These are phyloP conservation scores for Haliclystus octoradiatus DNA, from an alignment of 30 jellyfish, hydroid and myxozoan genomes.

Conservation along the genomic window DNA sequence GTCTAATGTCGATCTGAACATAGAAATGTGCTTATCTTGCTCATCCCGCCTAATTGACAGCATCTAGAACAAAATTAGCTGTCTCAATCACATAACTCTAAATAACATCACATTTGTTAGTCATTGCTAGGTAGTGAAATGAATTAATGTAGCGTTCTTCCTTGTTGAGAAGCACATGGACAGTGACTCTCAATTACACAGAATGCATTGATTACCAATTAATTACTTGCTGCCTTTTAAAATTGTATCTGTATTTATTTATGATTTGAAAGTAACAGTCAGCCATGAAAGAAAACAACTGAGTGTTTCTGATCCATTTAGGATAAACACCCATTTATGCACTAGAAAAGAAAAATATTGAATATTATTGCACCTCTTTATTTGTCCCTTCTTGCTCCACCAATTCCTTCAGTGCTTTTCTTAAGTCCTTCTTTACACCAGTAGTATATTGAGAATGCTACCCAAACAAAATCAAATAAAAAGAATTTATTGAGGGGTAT, in stretches of 20 bases:
- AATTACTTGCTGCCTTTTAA: too few relatives aligned
- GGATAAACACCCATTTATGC: too few relatives aligned
- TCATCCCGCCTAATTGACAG: slow-evolving; percentile 59
- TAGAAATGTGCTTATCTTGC: slow-evolving; percentile 62
- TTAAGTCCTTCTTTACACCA: slow-evolving; percentile 65
- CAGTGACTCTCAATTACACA: not conserved
- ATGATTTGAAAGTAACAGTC: too few relatives aligned
- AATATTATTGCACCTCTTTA: not conserved
- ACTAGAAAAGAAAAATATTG: too few relatives aligned
- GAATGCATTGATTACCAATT: not conserved
- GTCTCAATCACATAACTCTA: too few relatives aligned
- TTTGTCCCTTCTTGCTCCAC: slow-evolving; percentile 22
- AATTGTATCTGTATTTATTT: too few relatives aligned
- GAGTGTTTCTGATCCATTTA: too few relatives aligned
- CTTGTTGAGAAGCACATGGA: not conserved
- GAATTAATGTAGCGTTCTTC: not conserved
- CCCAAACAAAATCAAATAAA: not conserved
- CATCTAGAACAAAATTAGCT: slow-evolving; percentile 50
- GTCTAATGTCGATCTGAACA: too few relatives aligned
- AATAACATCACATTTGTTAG: too few relatives aligned
- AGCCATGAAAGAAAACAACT: too few relatives aligned
- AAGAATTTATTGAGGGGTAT: too few relatives aligned
- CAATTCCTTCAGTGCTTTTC: slow-evolving; percentile 56
- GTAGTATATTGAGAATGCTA: slow-evolving; percentile 71
- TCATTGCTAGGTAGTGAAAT: too few relatives aligned